Evolutionary conservation across 2,888 invertebrate species (phyloP).

Genomic region (Andrena chrysosceles): DNA sequence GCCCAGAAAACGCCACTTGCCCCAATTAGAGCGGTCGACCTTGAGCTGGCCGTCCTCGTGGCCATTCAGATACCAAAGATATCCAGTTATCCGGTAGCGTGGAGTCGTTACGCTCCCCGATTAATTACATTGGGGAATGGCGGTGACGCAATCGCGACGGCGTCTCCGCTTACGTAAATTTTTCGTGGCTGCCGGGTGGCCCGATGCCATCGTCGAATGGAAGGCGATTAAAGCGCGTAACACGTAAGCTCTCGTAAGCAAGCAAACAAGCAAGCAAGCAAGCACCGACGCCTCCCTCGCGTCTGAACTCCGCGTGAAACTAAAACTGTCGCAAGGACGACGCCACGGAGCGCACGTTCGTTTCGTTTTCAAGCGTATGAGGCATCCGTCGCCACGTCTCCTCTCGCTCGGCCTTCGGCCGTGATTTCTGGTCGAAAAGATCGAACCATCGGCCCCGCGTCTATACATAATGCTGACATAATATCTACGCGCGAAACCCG

Average conservation of each 20-base stretch:
- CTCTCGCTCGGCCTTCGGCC: conserved; percentile 55
- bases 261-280: neutral
- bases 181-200: conserved; percentile 11
- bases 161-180: conserved; percentile 37
- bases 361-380: conserved; percentile 6
- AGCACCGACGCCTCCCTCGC: conserved; percentile 19
- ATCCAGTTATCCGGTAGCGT: neutral
- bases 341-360: conserved; percentile 17
- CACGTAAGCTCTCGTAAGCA: conserved; percentile 5
- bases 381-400: conserved; percentile 8
- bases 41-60: neutral
- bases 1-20: neutral
- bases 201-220: conserved; percentile 17
- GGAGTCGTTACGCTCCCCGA: neutral
- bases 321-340: conserved; percentile 62
- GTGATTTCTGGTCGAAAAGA: conserved; percentile 65
- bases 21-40: neutral
- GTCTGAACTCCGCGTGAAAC: conserved; percentile 20
- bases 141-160: conserved; percentile 21
- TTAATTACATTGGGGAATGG: conserved; percentile 12
- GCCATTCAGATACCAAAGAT: neutral
- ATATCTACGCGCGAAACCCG: conserved; percentile 32
- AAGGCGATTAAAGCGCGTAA: conserved; percentile 28
- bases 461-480: conserved; percentile 74
- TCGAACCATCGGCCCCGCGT: conserved; percentile 62